These are phyloP conservation scores for Lepisosteus osseus DNA, from an alignment of 2,113 vertebrate species.

Conservation along the genomic window DNA sequence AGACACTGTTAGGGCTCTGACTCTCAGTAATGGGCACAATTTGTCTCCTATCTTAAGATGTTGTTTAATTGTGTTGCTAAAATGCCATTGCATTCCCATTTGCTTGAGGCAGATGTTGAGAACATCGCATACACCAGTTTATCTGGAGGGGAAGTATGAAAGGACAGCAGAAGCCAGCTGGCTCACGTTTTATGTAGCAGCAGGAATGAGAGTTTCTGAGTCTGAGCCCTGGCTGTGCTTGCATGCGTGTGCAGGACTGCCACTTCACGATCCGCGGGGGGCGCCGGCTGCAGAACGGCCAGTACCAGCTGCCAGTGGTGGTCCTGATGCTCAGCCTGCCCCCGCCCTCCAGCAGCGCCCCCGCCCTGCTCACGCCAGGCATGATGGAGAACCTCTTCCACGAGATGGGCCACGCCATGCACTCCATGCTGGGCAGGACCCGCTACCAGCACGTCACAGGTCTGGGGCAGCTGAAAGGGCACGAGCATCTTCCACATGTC, in stretches of 20 bases:
- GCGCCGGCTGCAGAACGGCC: slow-evolving; percentile 71
- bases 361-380: slow-evolving; percentile 82
- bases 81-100: too few species aligned
- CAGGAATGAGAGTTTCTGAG: background rate
- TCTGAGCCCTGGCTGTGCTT: background rate
- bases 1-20: too few species aligned
- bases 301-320: slow-evolving; percentile 91
- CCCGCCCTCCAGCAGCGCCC: slow-evolving; percentile 63
- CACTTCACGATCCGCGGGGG: slow-evolving; percentile 96
- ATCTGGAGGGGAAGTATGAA: too few species aligned
- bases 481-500: slow-evolving; percentile 7
- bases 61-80: too few species aligned
- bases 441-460: slow-evolving; percentile 94
- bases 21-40: too few species aligned
- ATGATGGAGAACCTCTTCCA: slow-evolving; percentile 99
- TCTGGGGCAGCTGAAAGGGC: slow-evolving; percentile 38
- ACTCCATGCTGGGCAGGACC: slow-evolving; percentile 95
- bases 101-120: too few species aligned
- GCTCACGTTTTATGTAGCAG: background rate
- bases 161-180: too few species aligned
- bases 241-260: slow-evolving; percentile 75
- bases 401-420: slow-evolving; percentile 98
- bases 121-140: too few species aligned
- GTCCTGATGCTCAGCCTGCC: slow-evolving; percentile 94
- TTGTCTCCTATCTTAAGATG: too few species aligned